Conservation (phyloP, 2,113 vertebrate genomes). For the Sitta europaea region DNA sequence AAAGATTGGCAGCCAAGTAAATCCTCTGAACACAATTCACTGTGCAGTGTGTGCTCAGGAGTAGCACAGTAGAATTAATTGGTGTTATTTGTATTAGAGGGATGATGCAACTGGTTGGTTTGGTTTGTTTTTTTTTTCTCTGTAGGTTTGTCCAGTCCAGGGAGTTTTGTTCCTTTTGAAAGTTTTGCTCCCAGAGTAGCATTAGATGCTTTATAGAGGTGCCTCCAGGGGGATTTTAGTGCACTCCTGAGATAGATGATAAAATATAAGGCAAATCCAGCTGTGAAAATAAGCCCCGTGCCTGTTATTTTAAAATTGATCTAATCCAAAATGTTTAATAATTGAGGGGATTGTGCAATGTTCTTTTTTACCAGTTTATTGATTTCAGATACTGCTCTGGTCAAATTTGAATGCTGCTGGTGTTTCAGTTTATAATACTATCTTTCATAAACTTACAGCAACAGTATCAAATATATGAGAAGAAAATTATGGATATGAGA, state of each 20-base stretch:
- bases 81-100: neutral
- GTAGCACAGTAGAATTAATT: neutral
- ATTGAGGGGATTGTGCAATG: neutral
- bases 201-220: neutral
- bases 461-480: neutral
- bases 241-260: neutral
- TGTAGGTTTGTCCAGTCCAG: fast-evolving
- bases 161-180: neutral
- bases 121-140: too few relatives aligned
- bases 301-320: neutral
- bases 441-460: neutral
- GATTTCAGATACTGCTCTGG: neutral
- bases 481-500: neutral
- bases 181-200: neutral
- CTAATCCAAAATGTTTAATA: neutral
- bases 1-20: neutral
- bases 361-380: neutral
- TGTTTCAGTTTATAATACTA: neutral
- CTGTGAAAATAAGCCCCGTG: neutral
- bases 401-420: neutral
- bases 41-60: neutral
- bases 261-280: neutral
- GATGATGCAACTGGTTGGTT: neutral
- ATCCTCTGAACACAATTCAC: neutral
- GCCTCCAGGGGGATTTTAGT: neutral